Base-by-base conservation (phyloP, 1,140 invertebrate genomes). In the Choristoneura fumiferana region DNA sequence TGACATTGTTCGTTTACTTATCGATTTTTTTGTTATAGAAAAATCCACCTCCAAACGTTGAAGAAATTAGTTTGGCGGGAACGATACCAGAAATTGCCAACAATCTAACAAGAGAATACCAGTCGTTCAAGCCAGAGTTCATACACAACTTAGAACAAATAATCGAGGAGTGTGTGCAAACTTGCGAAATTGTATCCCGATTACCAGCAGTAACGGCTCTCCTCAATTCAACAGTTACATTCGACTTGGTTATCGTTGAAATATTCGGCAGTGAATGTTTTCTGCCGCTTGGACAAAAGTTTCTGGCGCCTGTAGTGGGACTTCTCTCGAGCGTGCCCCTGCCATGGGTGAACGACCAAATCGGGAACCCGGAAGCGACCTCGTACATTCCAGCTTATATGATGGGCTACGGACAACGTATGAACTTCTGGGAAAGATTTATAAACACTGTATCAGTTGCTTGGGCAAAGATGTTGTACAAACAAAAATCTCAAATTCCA, bases 241-340 rank as follows among this genome's bases (percentile, higher is more conserved):
- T 92, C 58, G 94, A 95, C 64, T 37, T 95, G 1, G 75, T 95
- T 0, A 83, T 95, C 9, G 92, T 92, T 0, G 93, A 95, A 76
- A 90, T 91, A n/a, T 95, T 95, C 65, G 92, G 92, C 18, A 92
- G 90, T 0, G 93, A 95, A 58, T 92, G 91, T 67, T 91, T 89
- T 55, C 71, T 87, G 8, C 91, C 91, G 0, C 68, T 93, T 8
- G 90, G 92, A 1, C 81, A 90, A 62, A 79, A 89, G 34, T 90
- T 92, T 54, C 89, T 91, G 14, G 85, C 93, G 4, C 93, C 93
- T 0, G 82, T 92, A 4, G 86, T 94, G 4, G 92, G 91, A 0
- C 69, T 93, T 0, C 89, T 91, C 45, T 91, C 92, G 1, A 89
- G 91, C 34, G 90, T 91, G 1, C 83, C 92, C 0, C 89, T 93